Percentiles rank a stretch among this genome's conserved stretches.
Conservation (phyloP, 1,140 invertebrate genomes). For the Elysia chlorotica region DNA sequence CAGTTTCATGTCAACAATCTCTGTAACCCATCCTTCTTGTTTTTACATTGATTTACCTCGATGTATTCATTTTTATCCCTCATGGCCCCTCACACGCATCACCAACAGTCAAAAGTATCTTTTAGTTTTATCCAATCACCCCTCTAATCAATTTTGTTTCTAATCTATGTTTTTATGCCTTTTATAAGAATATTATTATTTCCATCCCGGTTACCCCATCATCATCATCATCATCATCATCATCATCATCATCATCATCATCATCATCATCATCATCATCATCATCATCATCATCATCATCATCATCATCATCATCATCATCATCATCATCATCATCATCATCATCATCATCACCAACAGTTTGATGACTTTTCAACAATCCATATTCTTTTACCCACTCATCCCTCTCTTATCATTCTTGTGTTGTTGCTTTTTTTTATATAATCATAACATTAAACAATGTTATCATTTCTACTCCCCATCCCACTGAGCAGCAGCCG, state of each 20-base stretch:
- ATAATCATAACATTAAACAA: neutral
- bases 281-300: slow-evolving; percentile 8
- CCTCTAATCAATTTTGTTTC: too few species aligned
- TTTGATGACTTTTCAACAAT: neutral
- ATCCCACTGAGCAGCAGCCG: neutral
- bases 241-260: slow-evolving; percentile 2
- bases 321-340: slow-evolving; percentile 3
- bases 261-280: neutral
- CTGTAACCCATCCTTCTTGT: too few species aligned
- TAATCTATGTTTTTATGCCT: too few species aligned
- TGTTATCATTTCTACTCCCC: neutral
- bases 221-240: too few species aligned
- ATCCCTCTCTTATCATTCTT: neutral
- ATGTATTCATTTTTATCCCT: too few species aligned
- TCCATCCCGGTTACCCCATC: too few species aligned
- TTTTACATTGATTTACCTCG: too few species aligned
- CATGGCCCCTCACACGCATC: too few species aligned
- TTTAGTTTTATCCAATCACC: too few species aligned
- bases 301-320: slow-evolving; percentile 12
- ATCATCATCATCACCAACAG: neutral
- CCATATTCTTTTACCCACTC: neutral
- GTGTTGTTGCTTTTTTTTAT: neutral
- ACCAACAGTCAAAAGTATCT: too few species aligned
- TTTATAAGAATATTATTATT: too few species aligned
- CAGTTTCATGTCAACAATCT: too few species aligned